These are phyloP conservation scores for Threskiornis aethiopicus DNA, from an alignment of 2,797 vertebrate genomes.

Conservation along the genomic window DNA sequence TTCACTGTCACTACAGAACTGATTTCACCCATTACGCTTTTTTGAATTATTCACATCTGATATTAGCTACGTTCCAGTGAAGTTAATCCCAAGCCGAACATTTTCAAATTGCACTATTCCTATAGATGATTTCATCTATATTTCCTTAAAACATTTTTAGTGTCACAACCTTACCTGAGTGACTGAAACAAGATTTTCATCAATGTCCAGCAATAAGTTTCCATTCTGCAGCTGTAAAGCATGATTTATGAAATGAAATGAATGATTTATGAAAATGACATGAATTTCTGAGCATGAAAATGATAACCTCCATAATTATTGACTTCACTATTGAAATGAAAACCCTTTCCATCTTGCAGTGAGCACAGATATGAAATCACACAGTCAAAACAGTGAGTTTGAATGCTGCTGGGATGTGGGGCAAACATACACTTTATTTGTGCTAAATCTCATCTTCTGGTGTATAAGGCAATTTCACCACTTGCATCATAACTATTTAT, in stretches of 20 bases:
- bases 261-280: slow-evolving; percentile 74
- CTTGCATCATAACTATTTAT: slow-evolving; percentile 43
- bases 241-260: slow-evolving; percentile 78
- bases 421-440: background rate
- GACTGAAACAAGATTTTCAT: slow-evolving; percentile 77
- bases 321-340: slow-evolving; percentile 52
- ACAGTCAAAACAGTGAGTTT: background rate
- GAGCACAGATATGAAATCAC: slow-evolving; percentile 9
- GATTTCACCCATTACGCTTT: background rate
- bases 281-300: slow-evolving; percentile 74
- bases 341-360: slow-evolving; percentile 12
- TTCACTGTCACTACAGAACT: slow-evolving; percentile 8
- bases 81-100: background rate
- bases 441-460: background rate
- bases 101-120: background rate
- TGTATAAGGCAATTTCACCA: slow-evolving; percentile 1
- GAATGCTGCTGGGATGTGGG: background rate
- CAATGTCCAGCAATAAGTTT: slow-evolving; percentile 77
- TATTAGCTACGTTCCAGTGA: background rate
- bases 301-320: slow-evolving; percentile 59
- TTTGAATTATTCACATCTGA: slow-evolving; percentile 17
- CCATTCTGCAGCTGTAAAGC: slow-evolving; percentile 85
- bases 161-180: slow-evolving; percentile 77
- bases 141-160: slow-evolving; percentile 54
- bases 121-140: background rate